Conservation (phyloP, 2,113 vertebrate species). For the Gorsachius goisagi region DNA sequence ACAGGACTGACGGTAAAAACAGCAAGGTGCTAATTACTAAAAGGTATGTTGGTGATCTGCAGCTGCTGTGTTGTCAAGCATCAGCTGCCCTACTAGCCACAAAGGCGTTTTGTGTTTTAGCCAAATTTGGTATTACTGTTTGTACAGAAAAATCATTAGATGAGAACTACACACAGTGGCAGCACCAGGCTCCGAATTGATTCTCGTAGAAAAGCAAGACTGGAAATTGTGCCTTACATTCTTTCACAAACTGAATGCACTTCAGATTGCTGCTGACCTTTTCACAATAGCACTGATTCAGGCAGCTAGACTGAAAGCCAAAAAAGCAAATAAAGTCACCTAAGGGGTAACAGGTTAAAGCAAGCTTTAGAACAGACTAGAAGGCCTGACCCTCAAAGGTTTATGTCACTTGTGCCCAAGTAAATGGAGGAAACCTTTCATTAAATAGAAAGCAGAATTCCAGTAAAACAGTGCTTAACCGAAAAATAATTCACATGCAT, state of each 20-base stretch:
- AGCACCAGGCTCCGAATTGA: not conserved
- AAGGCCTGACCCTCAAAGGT: conserved; percentile 57
- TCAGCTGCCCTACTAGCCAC: not conserved
- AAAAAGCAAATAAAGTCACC: conserved; percentile 45
- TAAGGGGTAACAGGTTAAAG: conserved; percentile 45
- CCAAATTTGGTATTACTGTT: not conserved
- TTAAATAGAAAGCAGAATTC: not conserved
- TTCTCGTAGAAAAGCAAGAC: not conserved
- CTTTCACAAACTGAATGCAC: conserved; percentile 1
- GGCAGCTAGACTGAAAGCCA: not conserved
- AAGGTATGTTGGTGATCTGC: not conserved
- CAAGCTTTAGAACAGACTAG: conserved; percentile 2
- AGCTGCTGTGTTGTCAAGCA: not conserved
- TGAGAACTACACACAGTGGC: not conserved
- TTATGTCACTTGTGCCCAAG: not conserved
- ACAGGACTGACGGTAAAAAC: not conserved
- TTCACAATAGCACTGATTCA: conserved; percentile 47
- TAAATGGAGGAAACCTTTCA: not conserved
- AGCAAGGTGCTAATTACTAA: not conserved
- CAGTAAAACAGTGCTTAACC: not conserved
- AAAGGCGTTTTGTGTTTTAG: not conserved
- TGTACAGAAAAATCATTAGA: not conserved
- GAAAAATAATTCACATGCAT: not conserved
- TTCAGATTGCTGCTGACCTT: conserved; percentile 66
- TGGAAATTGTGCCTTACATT: conserved; percentile 27